Base-by-base conservation (phyloP, 1,140 invertebrate genomes). In the Drosophila ananassae region DNA sequence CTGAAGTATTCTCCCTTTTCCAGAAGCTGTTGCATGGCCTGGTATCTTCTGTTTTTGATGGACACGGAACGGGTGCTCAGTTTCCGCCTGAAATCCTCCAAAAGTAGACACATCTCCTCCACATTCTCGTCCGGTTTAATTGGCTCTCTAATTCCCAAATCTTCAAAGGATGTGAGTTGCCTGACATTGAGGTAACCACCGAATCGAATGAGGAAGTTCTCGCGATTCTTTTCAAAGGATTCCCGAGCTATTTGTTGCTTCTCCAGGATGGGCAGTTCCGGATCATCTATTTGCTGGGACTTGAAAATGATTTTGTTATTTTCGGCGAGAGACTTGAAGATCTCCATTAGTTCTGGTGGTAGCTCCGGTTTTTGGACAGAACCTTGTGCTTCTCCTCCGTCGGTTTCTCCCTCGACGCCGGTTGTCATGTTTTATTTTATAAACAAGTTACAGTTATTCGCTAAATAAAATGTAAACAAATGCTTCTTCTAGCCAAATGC, bases 1-100 rank as follows among this genome's bases (percentile, higher is more conserved):
- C 95, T 96, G 80, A 99, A 99, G 92, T 98, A 98, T 54, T 91
- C 90, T 34, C 96, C 95, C 39, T 95, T 94, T 61, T 95, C 93
- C 41, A 97, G 92, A 41, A 99, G 91, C 78, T 94, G 93, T 75
- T 96, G 94, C 83, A 98, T 92, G 8, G 97, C 97, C 89, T 95
- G 94, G 91, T 95, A 98, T 48, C 98, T 93, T 73, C 97, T 93
- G 92, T 98, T 98, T 91, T 95, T 96, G 0, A 95, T 92, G 77
- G 94, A 93, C n/a, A 94, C 93, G 67, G 92, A 92, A 56, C 92
- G 92, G 41, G 87, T 93, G 28, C 92, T 90, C 12, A 93, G 92
- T 47, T 93, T 94, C 44, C 93, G 92, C 59, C 92, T 92, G 17
- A 97, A 93, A 61, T 94, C 92, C 10, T 92, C 89, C 3, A 95